A percentile compares a stretch with the other conserved stretches of the same genome.
phyloP scores from a whole-genome alignment of 2,888 invertebrate genomes.

The Pseudococcus longispinus region DNA sequence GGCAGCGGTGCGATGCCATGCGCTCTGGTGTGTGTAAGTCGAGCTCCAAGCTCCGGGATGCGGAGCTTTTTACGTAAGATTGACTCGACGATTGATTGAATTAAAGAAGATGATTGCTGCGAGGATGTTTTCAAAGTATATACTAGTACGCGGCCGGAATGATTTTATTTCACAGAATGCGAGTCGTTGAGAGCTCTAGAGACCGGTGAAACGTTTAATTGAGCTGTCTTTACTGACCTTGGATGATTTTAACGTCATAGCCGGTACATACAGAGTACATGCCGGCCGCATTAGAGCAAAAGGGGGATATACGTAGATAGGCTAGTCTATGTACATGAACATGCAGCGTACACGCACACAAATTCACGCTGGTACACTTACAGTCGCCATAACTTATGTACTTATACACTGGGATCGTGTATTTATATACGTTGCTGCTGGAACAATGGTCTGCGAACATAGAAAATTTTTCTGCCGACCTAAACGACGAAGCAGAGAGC shows the following conservation, averaged over 20 bases:
- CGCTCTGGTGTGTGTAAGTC: not conserved
- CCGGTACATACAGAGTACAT: not conserved
- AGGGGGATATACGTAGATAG: too few species aligned
- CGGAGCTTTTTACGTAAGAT: not conserved
- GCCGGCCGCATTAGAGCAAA: not conserved
- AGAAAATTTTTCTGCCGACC: not conserved
- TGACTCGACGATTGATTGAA: not conserved
- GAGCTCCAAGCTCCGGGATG: not conserved
- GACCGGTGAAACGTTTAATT: constrained; percentile 48
- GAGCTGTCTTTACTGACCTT: constrained; percentile 42
- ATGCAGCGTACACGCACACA: too few species aligned
- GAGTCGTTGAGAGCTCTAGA: not conserved
- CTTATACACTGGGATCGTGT: too few species aligned
- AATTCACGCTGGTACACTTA: too few species aligned
- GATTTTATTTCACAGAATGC: not conserved
- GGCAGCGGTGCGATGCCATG: too few species aligned
- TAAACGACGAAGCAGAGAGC: not conserved
- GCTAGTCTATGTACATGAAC: too few species aligned
- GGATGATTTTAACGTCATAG: constrained; percentile 11
- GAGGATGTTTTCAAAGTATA: not conserved
- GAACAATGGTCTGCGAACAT: not conserved
- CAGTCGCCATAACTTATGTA: too few species aligned
- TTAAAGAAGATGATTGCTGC: not conserved
- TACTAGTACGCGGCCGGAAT: not conserved
- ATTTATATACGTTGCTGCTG: not conserved